Base-by-base conservation (phyloP, 2,888 invertebrate species). In the Drosophila pegasa region DNA sequence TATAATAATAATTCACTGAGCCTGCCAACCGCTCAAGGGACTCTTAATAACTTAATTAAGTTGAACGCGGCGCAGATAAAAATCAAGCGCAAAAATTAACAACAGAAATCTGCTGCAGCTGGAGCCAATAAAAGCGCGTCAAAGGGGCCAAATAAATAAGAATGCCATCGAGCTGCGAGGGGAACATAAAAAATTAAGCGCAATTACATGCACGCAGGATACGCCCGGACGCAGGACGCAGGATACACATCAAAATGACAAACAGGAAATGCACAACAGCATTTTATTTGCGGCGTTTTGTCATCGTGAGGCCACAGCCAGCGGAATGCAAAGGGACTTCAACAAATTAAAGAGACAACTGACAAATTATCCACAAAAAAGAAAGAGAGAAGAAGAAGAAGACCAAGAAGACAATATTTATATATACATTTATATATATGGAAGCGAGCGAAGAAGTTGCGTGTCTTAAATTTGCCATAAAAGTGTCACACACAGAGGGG, bases 401-500 rank as follows among this genome's bases (percentile, higher is more conserved):
- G n/a, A 18, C 33, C 16, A 54, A 38, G 40, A 47, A 45, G 35
- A 43, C 35, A 50, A 50, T 50, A 50, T 50, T 50, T 50, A 50
- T 50, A 43, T 47, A 51, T 48, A 18, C 38, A 12, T 37, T 20
- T 41, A 40, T 31, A 31, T 20, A 43, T 38, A 35, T 33, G 20
- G 22, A 20, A 16, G 14, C 22, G 35, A 35, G 52, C 29, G 37
- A 71, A 71, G 64, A 78, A 78, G 87, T 85, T 86, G 84, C 88
- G 89, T 85, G 84, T 88, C 89, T 89, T 85, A 79, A 85, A 85
- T 86, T 85, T 61, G 89, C 88, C 88, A 89, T 85, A 79, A 85
- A 85, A 89, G 77, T 89, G 89, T 85, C 84, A 82, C 84, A 86
- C 50, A 50, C 2, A 9, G 18, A 27, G 8, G 5, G 43, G 43